Base-by-base conservation (phyloP, 1,140 invertebrate species). In the Polypedilum pembai region DNA sequence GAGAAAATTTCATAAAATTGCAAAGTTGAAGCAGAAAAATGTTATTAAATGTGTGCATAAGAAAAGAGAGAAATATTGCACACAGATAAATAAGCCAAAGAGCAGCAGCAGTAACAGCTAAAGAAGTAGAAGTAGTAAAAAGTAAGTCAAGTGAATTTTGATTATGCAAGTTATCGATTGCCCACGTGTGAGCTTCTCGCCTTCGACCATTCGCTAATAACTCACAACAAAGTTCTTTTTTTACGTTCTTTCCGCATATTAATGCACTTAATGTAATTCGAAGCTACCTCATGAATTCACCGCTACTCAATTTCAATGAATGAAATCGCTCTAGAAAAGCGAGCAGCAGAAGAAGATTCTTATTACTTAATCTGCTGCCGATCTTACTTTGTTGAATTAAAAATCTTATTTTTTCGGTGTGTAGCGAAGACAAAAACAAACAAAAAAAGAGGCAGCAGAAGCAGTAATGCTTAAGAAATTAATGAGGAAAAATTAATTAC, bases 401-500 rank as follows among this genome's bases (percentile, higher is more conserved):
- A 56, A 56, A 56, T 56, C 45, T 56, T n/a, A 56, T 56, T 56
- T 56, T 56, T n/a, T 56, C 15, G 15, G 24, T 33, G 24, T 33
- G 15, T n/a, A 15, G 45, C n/a, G 45, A 56, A 56, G 45, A 56
- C 24, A 56, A 56, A 56, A 56, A 56, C 45, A 56, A 56, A 56
- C 45, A 56, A 56, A 56, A n/a, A n/a, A 56, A 56, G 45, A 4
- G n/a, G n/a, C 45, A 56, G n/a, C 12, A 56, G 45, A 56, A 56
- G 45, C 45, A 56, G 12, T 56, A n/a, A 56, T 56, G 45, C 45
- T n/a, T n/a, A 56, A 56, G 45, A 56, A 56, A 56, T 56, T 56
- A 56, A 56, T 56, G 45, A 56, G 45, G 20, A 69, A 69, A 69
- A 69, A 69, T 69, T 69, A 69, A 69, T 69, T 69, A 69, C 65